A percentile compares a stretch with the other conserved stretches of the same genome.
phyloP scores from a whole-genome alignment of 2,797 vertebrate species.

The Etheostoma nigrum region DNA sequence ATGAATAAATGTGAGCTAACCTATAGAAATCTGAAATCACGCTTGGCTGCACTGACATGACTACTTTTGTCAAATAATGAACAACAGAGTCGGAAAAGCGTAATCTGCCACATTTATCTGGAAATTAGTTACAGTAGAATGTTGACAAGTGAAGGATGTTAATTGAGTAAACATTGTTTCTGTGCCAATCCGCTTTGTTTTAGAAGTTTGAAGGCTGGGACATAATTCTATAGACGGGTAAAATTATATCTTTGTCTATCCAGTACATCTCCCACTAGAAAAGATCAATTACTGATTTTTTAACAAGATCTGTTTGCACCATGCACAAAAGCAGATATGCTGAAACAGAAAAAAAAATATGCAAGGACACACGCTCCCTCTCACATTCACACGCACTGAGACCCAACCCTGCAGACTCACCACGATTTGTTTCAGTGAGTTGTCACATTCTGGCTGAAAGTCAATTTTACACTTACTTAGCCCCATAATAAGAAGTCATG shows the following conservation, averaged over 20 bases:
- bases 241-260: background rate
- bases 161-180: background rate
- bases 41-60: background rate
- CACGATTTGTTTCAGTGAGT: conserved; percentile 67
- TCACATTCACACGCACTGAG: conserved; percentile 11
- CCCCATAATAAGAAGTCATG: conserved; percentile 76
- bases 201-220: background rate
- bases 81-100: background rate
- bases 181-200: background rate
- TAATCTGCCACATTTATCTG: background rate
- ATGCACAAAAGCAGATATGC: conserved; percentile 27
- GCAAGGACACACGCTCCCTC: conserved; percentile 19
- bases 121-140: background rate
- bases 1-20: background rate
- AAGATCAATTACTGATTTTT: conserved; percentile 3
- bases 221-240: background rate
- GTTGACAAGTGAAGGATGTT: background rate
- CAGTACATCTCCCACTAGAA: conserved; percentile 24
- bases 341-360: conserved; percentile 18
- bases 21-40: background rate
- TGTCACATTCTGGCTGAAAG: conserved; percentile 70
- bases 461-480: conserved; percentile 82
- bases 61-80: background rate
- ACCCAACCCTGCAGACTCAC: conserved; percentile 45
- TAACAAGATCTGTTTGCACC: background rate